A percentile compares a stretch with the other conserved stretches of the same genome.
Evolutionary conservation across 2,797 vertebrate species (phyloP).

Genomic region (Catamblyrhynchus diadema): DNA sequence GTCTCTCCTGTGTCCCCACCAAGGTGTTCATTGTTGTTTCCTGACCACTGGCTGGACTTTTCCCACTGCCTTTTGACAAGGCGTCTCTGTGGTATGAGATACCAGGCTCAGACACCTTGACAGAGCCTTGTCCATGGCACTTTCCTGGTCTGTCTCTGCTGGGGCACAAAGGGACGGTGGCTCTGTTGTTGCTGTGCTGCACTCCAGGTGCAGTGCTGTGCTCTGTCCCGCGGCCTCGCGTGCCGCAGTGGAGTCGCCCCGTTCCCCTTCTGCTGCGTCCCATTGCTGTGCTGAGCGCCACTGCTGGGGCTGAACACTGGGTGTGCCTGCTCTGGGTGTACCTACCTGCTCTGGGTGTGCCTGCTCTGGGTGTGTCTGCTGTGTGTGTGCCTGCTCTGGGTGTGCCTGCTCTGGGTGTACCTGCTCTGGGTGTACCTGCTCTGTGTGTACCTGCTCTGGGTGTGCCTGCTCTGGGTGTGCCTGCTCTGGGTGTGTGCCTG

Average conservation of each 20-base stretch:
- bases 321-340: no score
- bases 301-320: fast-evolving
- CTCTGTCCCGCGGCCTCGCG: background rate
- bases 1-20: background rate
- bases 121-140: background rate
- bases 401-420: background rate
- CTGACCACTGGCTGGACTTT: background rate
- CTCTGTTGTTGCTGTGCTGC: background rate
- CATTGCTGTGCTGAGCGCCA: background rate
- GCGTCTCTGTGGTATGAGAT: background rate
- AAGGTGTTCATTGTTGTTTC: background rate
- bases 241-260: fast-evolving
- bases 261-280: fast-evolving
- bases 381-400: no score
- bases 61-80: background rate
- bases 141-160: background rate
- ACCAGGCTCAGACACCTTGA: background rate
- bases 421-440: no score
- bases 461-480: no score
- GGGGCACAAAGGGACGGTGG: background rate
- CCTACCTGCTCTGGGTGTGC: no score
- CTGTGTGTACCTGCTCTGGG: no score
- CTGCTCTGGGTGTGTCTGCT: no score
- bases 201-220: background rate
- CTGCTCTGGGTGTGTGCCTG: no score